Base-by-base conservation (phyloP, 1,140 invertebrate genomes). In the Nilaparvata lugens region DNA sequence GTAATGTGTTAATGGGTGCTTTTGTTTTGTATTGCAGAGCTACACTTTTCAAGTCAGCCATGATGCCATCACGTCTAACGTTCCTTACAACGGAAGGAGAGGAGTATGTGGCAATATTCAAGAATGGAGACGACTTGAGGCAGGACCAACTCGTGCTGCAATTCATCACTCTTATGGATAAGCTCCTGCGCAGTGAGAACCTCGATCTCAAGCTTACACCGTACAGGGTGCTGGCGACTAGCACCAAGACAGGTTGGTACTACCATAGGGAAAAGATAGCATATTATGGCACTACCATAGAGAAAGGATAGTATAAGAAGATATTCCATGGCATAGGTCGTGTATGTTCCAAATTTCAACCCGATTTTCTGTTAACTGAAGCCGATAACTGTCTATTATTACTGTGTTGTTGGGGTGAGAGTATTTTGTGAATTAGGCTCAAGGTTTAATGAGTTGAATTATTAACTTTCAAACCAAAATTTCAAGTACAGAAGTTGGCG, bases 141-240 rank as follows among this genome's bases (percentile, higher is more conserved):
- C 97, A 99, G 75, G 97, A 99, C 78, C 97, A 99, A 74, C 79
- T 99, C 0, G 94, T 99, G 63, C 74, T 99, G 55, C 90, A 94
- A 75, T 98, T 98, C 76, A 98, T 99, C 60, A 94, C 93, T 0
- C 77, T 99, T 4, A 99, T 99, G 95, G 97, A 99, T 75, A 91
- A 95, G 75, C 74, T 99, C 19, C 75, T 99, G 31, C 78, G 92
- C 45, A 81, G 89, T 65, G 93, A 97, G 76, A 97, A 98, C 76
- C 76, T 98, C 31, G 95, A 98, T 78, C 78, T 98, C 31, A 96
- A 95, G 72, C 71, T 99, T 60, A 97, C 94, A 0, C 95, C 96
- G 0, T 98, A 98, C 69, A 86, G 90, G 60, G 87, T 91, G 11
- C 74, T 99, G 38, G 95, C 97, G 2, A 98, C 95, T 0, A 94